Evolutionary conservation across 2,113 vertebrate genomes (phyloP).

Genomic region (Platysternon megacephalum): DNA sequence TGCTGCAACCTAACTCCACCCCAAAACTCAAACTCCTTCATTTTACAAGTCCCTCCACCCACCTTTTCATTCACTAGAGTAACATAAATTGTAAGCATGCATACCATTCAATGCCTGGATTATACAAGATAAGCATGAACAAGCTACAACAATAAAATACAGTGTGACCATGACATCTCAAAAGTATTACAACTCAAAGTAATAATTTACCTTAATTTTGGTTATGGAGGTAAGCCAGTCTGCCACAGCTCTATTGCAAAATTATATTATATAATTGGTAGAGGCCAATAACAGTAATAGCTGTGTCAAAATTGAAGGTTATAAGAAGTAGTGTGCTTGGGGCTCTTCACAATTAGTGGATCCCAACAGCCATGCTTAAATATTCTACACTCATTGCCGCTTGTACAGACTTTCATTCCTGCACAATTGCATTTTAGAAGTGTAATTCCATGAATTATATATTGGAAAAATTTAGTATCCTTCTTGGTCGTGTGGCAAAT

Average conservation of each 20-base stretch:
- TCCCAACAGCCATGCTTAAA: not conserved
- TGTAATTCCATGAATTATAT: conserved; percentile 5
- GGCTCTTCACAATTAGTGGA: not conserved
- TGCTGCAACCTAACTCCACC: not conserved
- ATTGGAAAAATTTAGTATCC: not conserved
- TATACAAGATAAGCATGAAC: conserved; percentile 2
- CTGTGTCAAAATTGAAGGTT: not conserved
- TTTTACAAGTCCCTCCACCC: not conserved
- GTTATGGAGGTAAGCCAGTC: conserved; percentile 45
- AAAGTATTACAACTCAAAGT: not conserved
- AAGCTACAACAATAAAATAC: conserved; percentile 14
- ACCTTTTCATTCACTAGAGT: not conserved
- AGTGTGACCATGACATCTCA: not conserved
- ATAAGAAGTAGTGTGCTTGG: conserved; percentile 12
- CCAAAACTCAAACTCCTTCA: not conserved
- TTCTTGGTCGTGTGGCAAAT: too few relatives aligned
- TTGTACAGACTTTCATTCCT: not conserved
- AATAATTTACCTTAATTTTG: conserved; percentile 62
- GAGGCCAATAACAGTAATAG: conserved; percentile 22
- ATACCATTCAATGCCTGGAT: not conserved
- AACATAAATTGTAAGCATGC: not conserved
- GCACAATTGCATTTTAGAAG: not conserved
- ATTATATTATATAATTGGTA: conserved; percentile 4
- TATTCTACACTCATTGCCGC: not conserved
- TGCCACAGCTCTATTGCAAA: conserved; percentile 44